Evolutionary conservation across 2,888 invertebrate species (phyloP), one percentile per base, ranked within the genome.

Genomic region (Lamproptera curius): DNA sequence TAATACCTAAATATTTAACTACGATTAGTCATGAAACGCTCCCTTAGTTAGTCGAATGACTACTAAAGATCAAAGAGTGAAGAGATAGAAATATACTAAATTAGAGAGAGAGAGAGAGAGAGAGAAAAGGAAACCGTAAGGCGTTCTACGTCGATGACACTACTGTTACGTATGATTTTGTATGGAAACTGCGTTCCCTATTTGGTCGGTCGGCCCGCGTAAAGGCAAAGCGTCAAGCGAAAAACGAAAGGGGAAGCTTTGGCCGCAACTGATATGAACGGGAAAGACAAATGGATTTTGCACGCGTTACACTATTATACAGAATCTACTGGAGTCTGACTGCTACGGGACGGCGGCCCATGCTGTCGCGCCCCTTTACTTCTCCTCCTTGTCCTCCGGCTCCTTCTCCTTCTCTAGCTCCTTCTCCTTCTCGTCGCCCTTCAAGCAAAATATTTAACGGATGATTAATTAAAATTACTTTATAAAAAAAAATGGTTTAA

Each of bases 301-400:
- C 73, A 77, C 75, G 67, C 71, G 76, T 82, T 79, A 11, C n/a
- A 31, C 31, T 65, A 78, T 74, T 73, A 68, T 76, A 81, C 77
- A 82, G 71, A 75, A 71, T 72, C 69, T 73, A 73, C 65, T 61
- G 68, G 78, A 80, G 75, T 76, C 68, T 69, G 72, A 79, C 80
- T 41, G 31, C 20, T 41, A 59, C 50, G 35, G 46, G 37, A 15
- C n/a, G 42, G 42, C 42, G 17, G 40, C 26, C 33, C 37, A 13
- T 31, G 47, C 20, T 38, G 41, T 42, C 31, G 28, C 23, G 16
- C 10, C 42, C 42, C 59, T 61, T 37, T 91, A 91, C 67, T 92
- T 92, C 66, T 93, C 92, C 70, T 92, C 92, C 71, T 93, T 93
- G 58, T 92, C 91, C 57, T 91, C 91, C 44, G 91, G 92, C 63